Evolutionary conservation across 2,113 vertebrate genomes (phyloP), one percentile per base, ranked within the genome.

Genomic region (Clarias magur): DNA sequence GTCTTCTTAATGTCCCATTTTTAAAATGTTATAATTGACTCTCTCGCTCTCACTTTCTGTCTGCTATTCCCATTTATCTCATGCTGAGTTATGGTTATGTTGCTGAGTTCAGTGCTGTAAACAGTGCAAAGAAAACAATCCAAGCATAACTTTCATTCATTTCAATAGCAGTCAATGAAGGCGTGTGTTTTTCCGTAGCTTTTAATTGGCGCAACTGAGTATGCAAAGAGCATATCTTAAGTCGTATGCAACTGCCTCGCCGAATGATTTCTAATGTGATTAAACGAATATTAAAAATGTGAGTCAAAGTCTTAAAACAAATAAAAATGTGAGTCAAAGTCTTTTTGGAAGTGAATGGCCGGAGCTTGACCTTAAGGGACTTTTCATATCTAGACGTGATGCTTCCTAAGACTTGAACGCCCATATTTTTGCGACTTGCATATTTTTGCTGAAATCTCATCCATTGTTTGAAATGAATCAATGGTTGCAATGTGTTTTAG

Each of bases 11-110:
- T 48, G 34, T 53, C 21, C 59, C 57, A 3, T 42, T 82, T 53
- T 68, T n/a, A 48, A 82, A 83, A 70, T 17, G 30, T 15, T 84
- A 19, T 70, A 57, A 84, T 72, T 84, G 16, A 34, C 65, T 84
- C 48, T 53, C 16, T 4, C 11, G 8, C 63, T 84, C 65, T 34
- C 65, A 34, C 8, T 34, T 48, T 84, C 65, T 57, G 65, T 83
- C 53, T 57, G 13, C 48, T 56, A 70, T 70, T 70, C 7, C 42
- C 63, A 70, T 83, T 67, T 56, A 54, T 70, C n/a, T 42, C 63
- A 68, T 19, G n/a, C 65, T 70, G 82, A 56, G 34, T 70, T 70
- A 83, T 57, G 19, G 11, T 15, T 57, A 13, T 83, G 23, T 83
- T 57, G 16, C 48, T 83, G 15, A 84, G 23, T 53, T 23, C 17